Base-by-base conservation (phyloP, 2,797 vertebrate species). In the Syndactyla subalaris region DNA sequence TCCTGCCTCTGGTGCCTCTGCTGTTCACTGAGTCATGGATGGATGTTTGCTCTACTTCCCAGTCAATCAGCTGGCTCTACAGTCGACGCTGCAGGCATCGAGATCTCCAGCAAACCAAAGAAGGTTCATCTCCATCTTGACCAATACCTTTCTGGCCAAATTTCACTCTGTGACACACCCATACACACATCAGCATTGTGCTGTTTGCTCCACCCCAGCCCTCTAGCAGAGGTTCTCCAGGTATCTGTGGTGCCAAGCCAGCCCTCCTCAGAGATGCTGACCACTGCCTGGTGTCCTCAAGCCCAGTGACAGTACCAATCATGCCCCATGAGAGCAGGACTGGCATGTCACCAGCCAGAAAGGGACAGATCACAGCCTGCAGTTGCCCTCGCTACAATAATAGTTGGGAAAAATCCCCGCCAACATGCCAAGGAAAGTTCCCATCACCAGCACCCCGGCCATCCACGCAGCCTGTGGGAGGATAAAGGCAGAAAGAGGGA, bases 401-500 rank as follows among this genome's bases (percentile, higher is more conserved):
- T 32, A 66, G 52, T 57, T 86, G 72, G 3, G n/a, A 17, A 52
- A 59, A 91, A 52, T 0, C 5, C 39, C 59, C 0, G 0, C 23
- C 78, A 91, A 65, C 72, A 67, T 77, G 49, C 59, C 68, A 27
- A 3, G 85, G 48, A 63, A 87, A 77, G 39, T 70, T 91, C 94
- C 89, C 95, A 87, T 62, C 3, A 0, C 27, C 71, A 57, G 89
- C 3, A 1, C 22, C 85, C 84, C 1, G 7, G 58, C 81, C 9
- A 2, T 91, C 91, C 95, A 84, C 8, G 0, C 62, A 4, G 83
- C 54, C 77, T 0, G 46, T 78, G 91, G 92, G 92, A 92, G 80
- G 90, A 92, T 78, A 34, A 80, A 95, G 89, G 88, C 89, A 89
- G 45, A 32, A 68, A 90, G 62, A 83, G 72, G 59, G 74, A 90